Base-by-base conservation (phyloP, 2,797 vertebrate genomes). In the Echiichthys vipera region DNA sequence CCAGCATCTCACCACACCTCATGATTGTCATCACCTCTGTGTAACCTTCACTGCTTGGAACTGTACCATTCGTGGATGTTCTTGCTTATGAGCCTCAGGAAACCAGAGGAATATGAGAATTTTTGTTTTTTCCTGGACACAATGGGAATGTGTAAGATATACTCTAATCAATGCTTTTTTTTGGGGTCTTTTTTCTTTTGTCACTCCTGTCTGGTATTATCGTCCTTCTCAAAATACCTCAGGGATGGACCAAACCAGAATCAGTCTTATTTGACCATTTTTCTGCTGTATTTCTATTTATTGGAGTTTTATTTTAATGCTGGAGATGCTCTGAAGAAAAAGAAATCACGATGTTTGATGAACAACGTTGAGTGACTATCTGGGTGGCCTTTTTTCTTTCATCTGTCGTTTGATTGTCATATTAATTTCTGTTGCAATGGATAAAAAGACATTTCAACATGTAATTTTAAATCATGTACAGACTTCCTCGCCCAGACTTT, bases 21-120 rank as follows among this genome's bases (percentile, higher is more conserved):
- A 99, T 99, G 98, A 99, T 99, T 51, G 97, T 99, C 94, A 99
- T 99, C 76, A 98, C 98, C 71, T 98, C 97, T 15, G 98, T 98
- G 89, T 99, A 96, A 98, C 80, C 78, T 57, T 81, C 81, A 59
- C 54, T 36, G 72, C 65, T 69, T 74, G 68, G 80, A 87, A 62
- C 59, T 36, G 15, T 77, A 76, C 65, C 29, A 22, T 49, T 6
- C 29, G 77, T 73, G 69, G 88, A 88, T 58, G 63, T 80, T 85
- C 75, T 85, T n/a, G 20, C 77, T 30, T 43, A 86, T 68, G 77
- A 88, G 80, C 90, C 92, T 92, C 89, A 90, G 91, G 91, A 93
- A 89, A 84, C 78, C 74, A 90, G 90, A 93, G 89, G 90, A 88
- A 80, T 84, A 73, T 51, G 53, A 76, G n/a, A 77, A 45, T 63